Evolutionary conservation across 2,113 vertebrate species (phyloP), one percentile per base, ranked within the genome.

Genomic region (Tetrax tetrax): DNA sequence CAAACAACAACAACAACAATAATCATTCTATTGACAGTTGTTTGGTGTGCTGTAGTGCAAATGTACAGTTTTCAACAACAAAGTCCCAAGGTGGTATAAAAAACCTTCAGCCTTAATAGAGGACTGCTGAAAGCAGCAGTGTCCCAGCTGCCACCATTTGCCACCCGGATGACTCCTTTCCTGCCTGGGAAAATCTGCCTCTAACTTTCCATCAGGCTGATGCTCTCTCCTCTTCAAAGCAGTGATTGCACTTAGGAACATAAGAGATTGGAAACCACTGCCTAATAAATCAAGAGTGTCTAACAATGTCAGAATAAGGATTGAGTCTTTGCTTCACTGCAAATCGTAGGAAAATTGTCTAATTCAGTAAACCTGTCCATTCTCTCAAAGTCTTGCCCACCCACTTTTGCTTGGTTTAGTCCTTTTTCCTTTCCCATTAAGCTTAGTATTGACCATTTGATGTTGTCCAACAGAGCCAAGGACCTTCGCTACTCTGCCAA

Each of bases 161-260:
- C 47, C 21, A 76, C 27, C 81, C 14, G 23, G 13, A 38, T 9
- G 6, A 75, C 14, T 61, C 35, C 41, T 41, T 29, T 76, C 20
- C 53, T 37, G 31, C 31, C 22, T 37, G 9, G 0, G 0, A 85
- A 75, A 88, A 82, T 18, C n/a, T 47, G 25, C 9, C 33, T 51
- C 71, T n/a, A 17, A 71, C 75, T 76, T 95, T 88, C 60, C 61
- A 82, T 21, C 31, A 47, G 68, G 37, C 19, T 82, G 60, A 70
- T 35, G 37, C 14, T 63, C 27, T 72, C 37, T 50, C 43, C 61
- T 83, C 43, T 87, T 88, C 57, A 66, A 90, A 82, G 66, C 19
- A 64, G 27, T 19, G 45, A 33, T n/a, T 33, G 24, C 31, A 41
- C 14, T 14, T 31, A 18, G 37, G 38, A 92, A 63, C 22, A n/a